phyloP scores from a whole-genome alignment of 1,140 invertebrate species.

The Orchestia grillus region DNA sequence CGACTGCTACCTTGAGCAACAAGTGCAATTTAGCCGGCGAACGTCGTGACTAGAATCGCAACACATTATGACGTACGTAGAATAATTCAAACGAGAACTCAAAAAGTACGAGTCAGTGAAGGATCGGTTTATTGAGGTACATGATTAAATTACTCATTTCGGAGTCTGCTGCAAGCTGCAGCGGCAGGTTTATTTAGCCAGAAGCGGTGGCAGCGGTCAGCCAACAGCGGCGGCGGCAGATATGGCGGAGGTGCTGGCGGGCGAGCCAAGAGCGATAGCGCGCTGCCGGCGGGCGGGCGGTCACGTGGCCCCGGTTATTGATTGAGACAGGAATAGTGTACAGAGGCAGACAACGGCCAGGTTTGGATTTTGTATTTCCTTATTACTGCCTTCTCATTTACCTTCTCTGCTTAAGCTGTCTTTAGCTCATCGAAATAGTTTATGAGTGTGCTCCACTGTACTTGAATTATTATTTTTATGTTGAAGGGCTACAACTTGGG shows the following conservation, averaged over 20 bases:
- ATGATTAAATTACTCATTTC: not conserved
- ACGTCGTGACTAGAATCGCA: too few species aligned
- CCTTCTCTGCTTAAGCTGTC: not conserved
- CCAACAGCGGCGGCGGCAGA: too few species aligned
- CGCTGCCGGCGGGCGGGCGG: not conserved
- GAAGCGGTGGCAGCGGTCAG: too few species aligned
- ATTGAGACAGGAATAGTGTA: not conserved
- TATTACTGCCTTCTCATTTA: not conserved
- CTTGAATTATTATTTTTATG: too few species aligned
- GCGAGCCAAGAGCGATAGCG: slow-evolving; percentile 18
- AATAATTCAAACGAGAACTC: too few species aligned
- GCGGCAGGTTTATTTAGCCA: not conserved
- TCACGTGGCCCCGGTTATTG: not conserved
- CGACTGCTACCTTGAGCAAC: too few species aligned
- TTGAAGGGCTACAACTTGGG: too few species aligned
- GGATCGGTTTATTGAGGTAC: not conserved
- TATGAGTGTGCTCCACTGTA: too few species aligned
- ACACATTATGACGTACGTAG: too few species aligned
- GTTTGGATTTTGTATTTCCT: not conserved
- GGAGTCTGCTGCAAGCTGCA: not conserved
- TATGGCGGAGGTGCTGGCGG: not conserved
- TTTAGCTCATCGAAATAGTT: not conserved
- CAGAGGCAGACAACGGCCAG: not conserved
- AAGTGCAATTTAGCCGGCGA: too few species aligned
- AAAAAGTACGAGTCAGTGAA: too few species aligned